Evolutionary conservation across 2,113 vertebrate species (phyloP), one percentile per base, ranked within the genome.

Genomic region (Speoplatyrhinus poulsoni): DNA sequence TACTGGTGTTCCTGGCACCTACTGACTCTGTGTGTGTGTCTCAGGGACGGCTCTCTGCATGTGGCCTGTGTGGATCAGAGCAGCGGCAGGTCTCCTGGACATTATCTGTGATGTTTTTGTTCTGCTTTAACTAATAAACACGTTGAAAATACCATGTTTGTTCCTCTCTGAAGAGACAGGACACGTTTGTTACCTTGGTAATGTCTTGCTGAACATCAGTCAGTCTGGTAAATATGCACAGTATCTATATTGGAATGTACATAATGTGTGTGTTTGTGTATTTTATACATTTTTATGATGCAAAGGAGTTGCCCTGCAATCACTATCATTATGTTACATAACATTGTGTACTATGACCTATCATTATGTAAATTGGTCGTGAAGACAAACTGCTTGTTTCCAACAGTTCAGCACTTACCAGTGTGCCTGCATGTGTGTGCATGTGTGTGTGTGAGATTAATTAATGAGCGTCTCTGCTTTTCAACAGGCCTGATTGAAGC

Each of bases 41-140:
- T 26, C 90, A 99, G 98, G 87, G 97, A 98, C 63, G 98, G 98
- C 8, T 98, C 96, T n/a, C 89, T 99, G 65, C 96, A 99, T 0
- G 89, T 99, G 49, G 96, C 94, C 7, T 99, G 96, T 79, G 95
- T 93, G 0, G 96, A 98, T 36, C 94, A 95, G 88, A 92, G 90
- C 59, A 95, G 90, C 0, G 96, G 97, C 0, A 95, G 91, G 83
- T 95, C 52, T 15, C 15, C 3, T 12, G 13, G n/a, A 15, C 1
- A 53, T n/a, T 5, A 41, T 52, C 12, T 15, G 49, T 52, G 13
- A 4, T 12, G 49, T 15, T 15, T 52, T 52, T 15, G 49, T 52
- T 15, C 9, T 52, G 12, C 50, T 15, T 52, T 13, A 52, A 6
- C 10, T 52, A 52, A 13, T n/a, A 41, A 52, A 12, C 50, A 52